Evolutionary conservation across 2,888 invertebrate genomes (phyloP).

Genomic region (Malthinus flaveolus): DNA sequence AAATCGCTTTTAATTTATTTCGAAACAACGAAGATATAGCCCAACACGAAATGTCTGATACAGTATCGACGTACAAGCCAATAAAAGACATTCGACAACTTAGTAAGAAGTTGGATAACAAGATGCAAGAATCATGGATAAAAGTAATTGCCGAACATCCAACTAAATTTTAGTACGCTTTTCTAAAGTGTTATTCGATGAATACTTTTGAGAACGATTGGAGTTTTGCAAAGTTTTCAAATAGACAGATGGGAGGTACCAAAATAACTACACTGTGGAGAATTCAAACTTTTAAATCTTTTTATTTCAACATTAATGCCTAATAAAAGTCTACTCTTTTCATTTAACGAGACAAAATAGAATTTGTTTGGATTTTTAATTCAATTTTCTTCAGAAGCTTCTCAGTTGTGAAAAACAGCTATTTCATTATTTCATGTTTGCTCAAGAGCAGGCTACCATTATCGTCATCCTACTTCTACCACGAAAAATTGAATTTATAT

Average conservation of each 20-base stretch:
- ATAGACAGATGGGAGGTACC: background rate
- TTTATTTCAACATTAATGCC: too few relatives aligned
- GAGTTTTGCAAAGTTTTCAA: constrained; percentile 3
- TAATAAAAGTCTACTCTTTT: too few relatives aligned
- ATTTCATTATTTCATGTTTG: too few relatives aligned
- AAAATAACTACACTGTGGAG: constrained; percentile 19
- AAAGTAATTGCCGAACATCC: background rate
- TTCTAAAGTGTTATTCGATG: background rate
- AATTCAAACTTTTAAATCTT: constrained; percentile 20
- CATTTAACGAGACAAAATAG: too few relatives aligned
- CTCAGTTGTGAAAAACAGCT: too few relatives aligned
- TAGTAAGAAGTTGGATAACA: constrained; percentile 7
- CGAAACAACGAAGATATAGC: background rate
- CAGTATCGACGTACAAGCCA: constrained; percentile 4
- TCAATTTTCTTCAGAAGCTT: too few relatives aligned
- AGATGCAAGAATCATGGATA: constrained; percentile 8
- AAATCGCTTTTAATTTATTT: constrained; percentile 3
- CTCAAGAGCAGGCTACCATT: too few relatives aligned
- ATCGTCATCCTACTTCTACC: too few relatives aligned
- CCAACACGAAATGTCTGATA: constrained; percentile 1
- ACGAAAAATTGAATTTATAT: too few relatives aligned
- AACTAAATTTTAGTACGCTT: background rate
- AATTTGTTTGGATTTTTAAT: too few relatives aligned
- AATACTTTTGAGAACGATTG: background rate
- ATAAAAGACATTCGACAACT: constrained; percentile 10